Percentiles rank a stretch among this genome's conserved stretches.
Evolutionary conservation across 2,888 invertebrate species (phyloP).

Genomic region (Cepaea hortensis): DNA sequence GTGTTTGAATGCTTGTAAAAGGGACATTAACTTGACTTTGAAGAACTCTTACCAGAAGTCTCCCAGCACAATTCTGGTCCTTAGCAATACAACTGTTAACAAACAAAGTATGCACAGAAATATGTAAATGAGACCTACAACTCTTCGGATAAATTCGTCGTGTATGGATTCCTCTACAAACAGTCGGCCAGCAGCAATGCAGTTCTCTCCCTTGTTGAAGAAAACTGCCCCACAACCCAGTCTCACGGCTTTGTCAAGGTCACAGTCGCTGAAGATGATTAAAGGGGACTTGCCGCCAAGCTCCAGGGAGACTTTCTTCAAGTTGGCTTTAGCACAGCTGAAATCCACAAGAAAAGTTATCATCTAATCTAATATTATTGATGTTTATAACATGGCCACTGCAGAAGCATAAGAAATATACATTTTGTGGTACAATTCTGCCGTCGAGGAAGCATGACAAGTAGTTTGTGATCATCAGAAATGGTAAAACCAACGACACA

Average conservation of each 20-base stretch:
- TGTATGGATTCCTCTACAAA: conserved; percentile 94
- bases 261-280: conserved; percentile 94
- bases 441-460: neutral
- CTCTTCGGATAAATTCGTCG: conserved; percentile 87
- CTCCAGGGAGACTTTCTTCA: conserved; percentile 96
- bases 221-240: conserved; percentile 95
- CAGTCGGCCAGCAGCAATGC: conserved; percentile 95
- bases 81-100: no score
- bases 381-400: no score
- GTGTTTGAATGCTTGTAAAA: no score
- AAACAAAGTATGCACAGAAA: no score
- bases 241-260: conserved; percentile 93
- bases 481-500: neutral
- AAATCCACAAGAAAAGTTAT: neutral
- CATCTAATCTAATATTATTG: no score
- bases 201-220: conserved; percentile 99
- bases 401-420: no score
- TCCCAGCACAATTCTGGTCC: no score
- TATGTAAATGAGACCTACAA: conserved; percentile 69
- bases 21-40: no score
- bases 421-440: neutral
- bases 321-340: conserved; percentile 80
- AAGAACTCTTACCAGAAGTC: no score
- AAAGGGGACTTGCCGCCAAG: conserved; percentile 97
- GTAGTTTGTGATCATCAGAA: neutral